Evolutionary conservation across 2,797 vertebrate genomes (phyloP), one percentile per base, ranked within the genome.

Genomic region (Lacerta agilis): DNA sequence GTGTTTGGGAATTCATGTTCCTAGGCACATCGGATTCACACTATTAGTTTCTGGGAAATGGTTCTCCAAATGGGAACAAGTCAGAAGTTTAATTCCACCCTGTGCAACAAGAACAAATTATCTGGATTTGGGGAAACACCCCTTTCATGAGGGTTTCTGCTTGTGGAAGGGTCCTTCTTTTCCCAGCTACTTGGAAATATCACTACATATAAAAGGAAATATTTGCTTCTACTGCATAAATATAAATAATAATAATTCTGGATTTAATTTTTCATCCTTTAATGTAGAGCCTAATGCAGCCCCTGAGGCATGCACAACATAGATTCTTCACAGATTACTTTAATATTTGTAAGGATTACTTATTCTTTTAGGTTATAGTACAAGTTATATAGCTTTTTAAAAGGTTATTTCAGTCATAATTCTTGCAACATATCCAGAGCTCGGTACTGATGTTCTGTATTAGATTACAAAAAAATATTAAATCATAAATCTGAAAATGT

Each of bases 331-430:
- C 23, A 36, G 83, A 55, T 36, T 72, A 69, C 17, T 45, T 82
- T 81, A 71, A 69, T 36, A 23, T 23, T 49, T 83, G 6, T 71
- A 23, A 18, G 29, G 6, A 29, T 66, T 55, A 36, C 7, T n/a
- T 91, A 58, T 20, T 20, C 67, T 87, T 92, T 91, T 8, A 6
- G 25, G 25, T 41, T 76, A 6, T n/a, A n/a, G 23, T 83, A 13
- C 49, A 25, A 8, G 10, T 36, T 41, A 49, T 43, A 4, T 0
- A 86, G 91, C 87, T 90, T n/a, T 71, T 71, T 87, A 82, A 25
- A 83, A 27, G 85, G 1, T 67, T 27, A 91, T 13, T 9, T n/a
- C 66, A 58, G 49, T 64, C 80, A 87, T 87, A 23, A 45, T 86
- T 5, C 55, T 43, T 90, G 2, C 2, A 77, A 6, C 33, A 6